Conservation (phyloP, 2,797 vertebrate species). For the Oreonectes daqikongensis region DNA sequence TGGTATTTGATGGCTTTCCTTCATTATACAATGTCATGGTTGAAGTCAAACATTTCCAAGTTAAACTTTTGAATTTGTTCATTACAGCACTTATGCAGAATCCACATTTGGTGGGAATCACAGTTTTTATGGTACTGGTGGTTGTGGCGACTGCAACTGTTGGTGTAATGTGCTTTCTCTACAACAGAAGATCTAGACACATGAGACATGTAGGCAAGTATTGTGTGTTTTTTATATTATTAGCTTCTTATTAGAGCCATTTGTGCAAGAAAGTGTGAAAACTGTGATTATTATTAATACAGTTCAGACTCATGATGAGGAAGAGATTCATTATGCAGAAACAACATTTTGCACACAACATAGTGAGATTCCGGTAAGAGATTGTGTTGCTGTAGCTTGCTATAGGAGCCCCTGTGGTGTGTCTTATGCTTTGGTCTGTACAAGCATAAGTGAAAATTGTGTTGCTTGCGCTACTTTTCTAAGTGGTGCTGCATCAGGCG, state of each 20-base stretch:
- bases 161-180: neutral
- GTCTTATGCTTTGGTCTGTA: neutral
- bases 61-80: neutral
- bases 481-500: too few relatives aligned
- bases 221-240: neutral
- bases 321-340: neutral
- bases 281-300: too few relatives aligned
- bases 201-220: neutral
- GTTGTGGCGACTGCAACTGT: neutral
- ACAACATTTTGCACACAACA: neutral
- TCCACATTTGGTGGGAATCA: neutral
- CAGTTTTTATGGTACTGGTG: neutral
- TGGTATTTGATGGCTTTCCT: too few relatives aligned
- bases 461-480: too few relatives aligned
- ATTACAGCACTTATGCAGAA: neutral
- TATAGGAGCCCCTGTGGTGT: neutral
- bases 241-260: too few relatives aligned
- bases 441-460: too few relatives aligned
- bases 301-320: neutral
- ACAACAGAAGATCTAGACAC: neutral
- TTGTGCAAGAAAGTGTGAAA: too few relatives aligned
- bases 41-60: neutral
- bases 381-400: neutral
- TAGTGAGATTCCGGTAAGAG: neutral
- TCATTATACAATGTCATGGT: too few relatives aligned